These are phyloP conservation scores for Esperia sulphurella DNA, from an alignment of 2,888 invertebrate species.

Conservation along the genomic window DNA sequence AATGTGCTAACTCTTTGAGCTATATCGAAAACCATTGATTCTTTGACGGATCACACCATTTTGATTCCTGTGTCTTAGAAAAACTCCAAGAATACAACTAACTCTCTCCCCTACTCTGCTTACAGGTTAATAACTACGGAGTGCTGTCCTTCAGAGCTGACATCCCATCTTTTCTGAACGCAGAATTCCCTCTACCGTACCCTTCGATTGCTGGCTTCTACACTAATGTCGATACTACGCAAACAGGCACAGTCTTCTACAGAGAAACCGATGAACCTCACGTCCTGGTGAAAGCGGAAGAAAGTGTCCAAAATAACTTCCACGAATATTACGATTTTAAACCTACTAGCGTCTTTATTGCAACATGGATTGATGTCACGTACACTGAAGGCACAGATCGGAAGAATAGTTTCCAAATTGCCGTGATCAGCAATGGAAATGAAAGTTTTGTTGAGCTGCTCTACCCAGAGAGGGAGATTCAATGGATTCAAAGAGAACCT, in stretches of 20 bases:
- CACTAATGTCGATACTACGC: conserved; percentile 91
- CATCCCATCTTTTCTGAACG: conserved; percentile 90
- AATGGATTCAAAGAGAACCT: conserved; percentile 93
- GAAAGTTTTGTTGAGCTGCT: conserved; percentile 92
- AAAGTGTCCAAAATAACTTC: conserved; percentile 86
- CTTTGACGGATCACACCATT: too few species aligned
- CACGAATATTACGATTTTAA: conserved; percentile 84
- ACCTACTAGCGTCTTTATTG: conserved; percentile 89
- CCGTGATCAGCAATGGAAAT: conserved; percentile 83
- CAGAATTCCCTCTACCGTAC: conserved; percentile 93
- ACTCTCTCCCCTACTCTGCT: conserved; percentile 20
- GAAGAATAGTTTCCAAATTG: conserved; percentile 91
- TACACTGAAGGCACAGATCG: conserved; percentile 86
- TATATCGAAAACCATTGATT: too few species aligned
- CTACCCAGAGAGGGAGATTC: conserved; percentile 92
- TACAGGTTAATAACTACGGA: conserved; percentile 94
- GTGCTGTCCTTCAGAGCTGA: conserved; percentile 93
- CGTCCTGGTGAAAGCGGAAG: conserved; percentile 82
- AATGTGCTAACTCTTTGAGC: too few species aligned
- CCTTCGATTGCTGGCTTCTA: conserved; percentile 95
- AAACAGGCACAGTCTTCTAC: conserved; percentile 86
- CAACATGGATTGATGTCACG: conserved; percentile 94
- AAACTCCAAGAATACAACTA: neutral
- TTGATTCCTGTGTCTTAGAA: too few species aligned
- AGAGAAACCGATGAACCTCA: conserved; percentile 82